Evolutionary conservation across 2,797 vertebrate species (phyloP), one percentile per base, ranked within the genome.

Genomic region (Crenichthys baileyi): DNA sequence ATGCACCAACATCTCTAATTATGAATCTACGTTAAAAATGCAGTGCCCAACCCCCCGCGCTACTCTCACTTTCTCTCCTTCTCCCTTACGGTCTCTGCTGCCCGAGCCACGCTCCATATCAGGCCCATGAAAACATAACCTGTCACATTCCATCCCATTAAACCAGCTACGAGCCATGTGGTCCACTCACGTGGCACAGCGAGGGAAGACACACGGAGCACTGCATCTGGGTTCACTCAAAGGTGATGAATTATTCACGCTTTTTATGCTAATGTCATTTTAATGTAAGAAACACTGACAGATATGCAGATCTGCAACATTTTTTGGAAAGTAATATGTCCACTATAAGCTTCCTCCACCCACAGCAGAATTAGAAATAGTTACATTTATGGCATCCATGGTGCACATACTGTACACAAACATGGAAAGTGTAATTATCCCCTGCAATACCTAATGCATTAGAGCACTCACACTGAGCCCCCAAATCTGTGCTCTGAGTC

Each of bases 121-220:
- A 96, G 91, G 88, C 90, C 88, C 83, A 91, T 91, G 93, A 94
- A 94, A 95, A 95, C 92, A 94, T 95, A 95, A 94, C 87, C 92
- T 96, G 95, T 94, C 95, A 95, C 91, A 94, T 96, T 97, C 95
- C 94, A 96, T 95, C 93, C 93, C 94, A 96, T 96, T 96, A 96
- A 96, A 96, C 91, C 85, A 95, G 93, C 95, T 92, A 87, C 86
- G 79, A 95, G 95, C 92, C 93, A 91, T 89, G 95, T 95, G 94
- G 94, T 93, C 92, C 87, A 86, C 90, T 94, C 92, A 8, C 87
- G 91, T 90, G 92, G 92, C 93, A 91, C 93, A 90, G 82, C 68
- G 76, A 88, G 72, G 86, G 81, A 70, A 81, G 82, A 79, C 26
- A 79, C 87, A 87, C 79, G 85, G 81, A 89, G 90, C 88, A 79